Base-by-base conservation (phyloP, 2,888 invertebrate species). In the Creontiades dilutus region DNA sequence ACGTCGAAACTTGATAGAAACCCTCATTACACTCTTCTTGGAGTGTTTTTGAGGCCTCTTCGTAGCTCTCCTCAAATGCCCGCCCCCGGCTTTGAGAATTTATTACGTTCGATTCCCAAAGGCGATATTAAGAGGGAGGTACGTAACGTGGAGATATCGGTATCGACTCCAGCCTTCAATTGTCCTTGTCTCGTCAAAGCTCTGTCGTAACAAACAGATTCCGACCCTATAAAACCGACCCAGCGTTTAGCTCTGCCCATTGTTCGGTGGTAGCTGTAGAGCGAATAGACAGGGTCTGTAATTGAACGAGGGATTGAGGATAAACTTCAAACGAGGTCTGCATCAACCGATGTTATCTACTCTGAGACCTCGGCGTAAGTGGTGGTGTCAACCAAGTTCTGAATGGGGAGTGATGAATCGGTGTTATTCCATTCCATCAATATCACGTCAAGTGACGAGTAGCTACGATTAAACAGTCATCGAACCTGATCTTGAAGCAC, bases 281-380 rank as follows among this genome's bases (percentile, higher is more conserved):
- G 68, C 68, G 68, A 37, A 2, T 37, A 37, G 37, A 68, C 68
- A 68, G 68, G 68, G 12, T 19, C 68, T 68, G 68, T 68, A 68
- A 68, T 68, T 68, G 68, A 68, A 68, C 68, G 68, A 23, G 68
- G 68, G 68, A 61, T 23, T 68, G 68, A 19, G 68, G 68, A 68
- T 68, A 68, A 68, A 68, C 23, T 68, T 68, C 23, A 68, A 68
- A 68, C 68, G 68, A 68, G 68, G 68, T 68, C 68, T 68, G 68
- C 68, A 68, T 68, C 68, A 68, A 68, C 23, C 23, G 68, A 68
- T 68, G 68, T 68, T 68, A 68, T 68, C 68, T 68, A 68, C 68
- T 68, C 23, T 27, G 68, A 68, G 68, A 23, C 68, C 9, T 19
- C 27, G 68, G 12, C 23, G 5, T 19, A 68, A 68, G 68, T 23